Percentiles rank a stretch among this genome's conserved stretches.
These are phyloP conservation scores for Telenomus remus DNA, from an alignment of 1,140 invertebrate genomes.

Conservation along the genomic window DNA sequence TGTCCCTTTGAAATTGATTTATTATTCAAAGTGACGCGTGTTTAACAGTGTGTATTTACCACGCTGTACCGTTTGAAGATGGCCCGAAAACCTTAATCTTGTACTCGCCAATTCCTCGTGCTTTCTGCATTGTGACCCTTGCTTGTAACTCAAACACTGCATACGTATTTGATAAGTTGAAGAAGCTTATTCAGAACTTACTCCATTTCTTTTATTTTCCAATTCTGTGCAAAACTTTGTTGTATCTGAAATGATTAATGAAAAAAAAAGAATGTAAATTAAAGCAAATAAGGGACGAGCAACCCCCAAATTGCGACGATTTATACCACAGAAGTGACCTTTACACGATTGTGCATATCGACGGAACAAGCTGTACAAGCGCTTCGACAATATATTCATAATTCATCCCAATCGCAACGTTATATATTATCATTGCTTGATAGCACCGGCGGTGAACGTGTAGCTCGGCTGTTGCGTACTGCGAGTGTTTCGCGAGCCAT, in stretches of 20 bases:
- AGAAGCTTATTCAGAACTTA: conserved; percentile 41
- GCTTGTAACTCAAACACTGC: conserved; percentile 41
- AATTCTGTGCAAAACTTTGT: too few species aligned
- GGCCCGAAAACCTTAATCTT: conserved; percentile 40
- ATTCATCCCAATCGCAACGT: conserved; percentile 56
- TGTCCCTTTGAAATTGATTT: conserved; percentile 75
- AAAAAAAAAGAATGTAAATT: conserved; percentile 1
- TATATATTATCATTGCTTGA: conserved; percentile 48
- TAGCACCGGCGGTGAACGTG: conserved; percentile 17
- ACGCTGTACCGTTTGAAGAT: conserved; percentile 49
- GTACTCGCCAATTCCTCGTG: conserved; percentile 23
- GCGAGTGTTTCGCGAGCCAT: conserved; percentile 25
- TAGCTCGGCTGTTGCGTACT: conserved; percentile 34
- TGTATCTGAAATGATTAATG: too few species aligned
- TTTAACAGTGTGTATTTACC: conserved; percentile 76
- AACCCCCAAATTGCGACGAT: conserved; percentile 26
- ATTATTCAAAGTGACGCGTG: conserved; percentile 76
- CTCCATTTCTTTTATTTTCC: too few species aligned
- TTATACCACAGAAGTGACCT: conserved; percentile 20
- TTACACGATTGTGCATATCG: conserved; percentile 25
- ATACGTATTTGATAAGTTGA: conserved; percentile 40
- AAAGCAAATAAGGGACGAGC: conserved; percentile 36
- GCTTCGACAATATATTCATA: conserved; percentile 44
- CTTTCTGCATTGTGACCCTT: conserved; percentile 35
- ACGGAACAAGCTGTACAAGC: conserved; percentile 44